These are phyloP conservation scores for Rattus rattus DNA, from an alignment of 2,113 vertebrate species.

Conservation along the genomic window DNA sequence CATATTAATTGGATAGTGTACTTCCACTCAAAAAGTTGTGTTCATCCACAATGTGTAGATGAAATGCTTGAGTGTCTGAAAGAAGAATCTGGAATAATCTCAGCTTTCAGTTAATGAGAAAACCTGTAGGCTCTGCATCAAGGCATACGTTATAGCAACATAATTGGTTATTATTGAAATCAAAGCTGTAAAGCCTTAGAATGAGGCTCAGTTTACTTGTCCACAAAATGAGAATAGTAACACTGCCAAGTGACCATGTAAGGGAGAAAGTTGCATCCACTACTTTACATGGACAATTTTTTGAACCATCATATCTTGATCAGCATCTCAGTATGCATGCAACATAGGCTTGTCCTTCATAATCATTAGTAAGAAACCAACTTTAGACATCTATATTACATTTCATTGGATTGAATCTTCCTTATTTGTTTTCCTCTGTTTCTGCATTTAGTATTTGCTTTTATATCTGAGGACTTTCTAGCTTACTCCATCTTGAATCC, in stretches of 20 bases:
- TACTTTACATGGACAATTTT: neutral
- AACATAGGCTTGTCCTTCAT: neutral
- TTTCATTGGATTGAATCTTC: neutral
- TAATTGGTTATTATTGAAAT: neutral
- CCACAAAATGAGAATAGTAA: neutral
- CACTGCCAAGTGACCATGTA: too few relatives aligned
- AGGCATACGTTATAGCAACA: neutral
- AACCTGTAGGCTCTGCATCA: neutral
- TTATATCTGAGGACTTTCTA: too few relatives aligned
- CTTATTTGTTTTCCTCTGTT: neutral
- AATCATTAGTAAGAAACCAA: neutral
- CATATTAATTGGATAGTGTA: neutral
- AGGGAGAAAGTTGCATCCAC: neutral
- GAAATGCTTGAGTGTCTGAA: neutral
- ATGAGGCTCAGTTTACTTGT: neutral
- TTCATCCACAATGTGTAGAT: accelerated
- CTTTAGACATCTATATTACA: neutral
- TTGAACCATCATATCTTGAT: neutral
- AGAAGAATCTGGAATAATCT: neutral
- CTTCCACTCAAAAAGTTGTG: neutral
- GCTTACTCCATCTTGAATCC: neutral
- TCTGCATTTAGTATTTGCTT: neutral
- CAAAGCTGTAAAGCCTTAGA: neutral
- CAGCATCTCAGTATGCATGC: neutral
- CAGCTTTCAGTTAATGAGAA: neutral